Base-by-base conservation (phyloP, 2,113 vertebrate species). In the Cranoglanis bouderius region DNA sequence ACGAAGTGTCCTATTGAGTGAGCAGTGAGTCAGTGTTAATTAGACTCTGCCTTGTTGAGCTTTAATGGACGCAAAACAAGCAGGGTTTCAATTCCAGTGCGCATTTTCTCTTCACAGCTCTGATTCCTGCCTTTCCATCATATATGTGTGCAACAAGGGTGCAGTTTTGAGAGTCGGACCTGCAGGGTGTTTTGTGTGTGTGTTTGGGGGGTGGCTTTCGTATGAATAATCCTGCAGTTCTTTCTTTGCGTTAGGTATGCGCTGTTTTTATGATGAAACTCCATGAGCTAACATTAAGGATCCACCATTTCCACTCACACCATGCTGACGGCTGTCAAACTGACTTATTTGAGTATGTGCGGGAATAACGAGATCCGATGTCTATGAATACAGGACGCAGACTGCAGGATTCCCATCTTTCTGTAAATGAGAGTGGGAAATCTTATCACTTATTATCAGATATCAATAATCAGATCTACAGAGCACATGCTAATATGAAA, bases 41-140 rank as follows among this genome's bases (percentile, higher is more conserved):
- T 46, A 84, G 26, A 51, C 55, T 46, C 61, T 87, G 40, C 5
- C n/a, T 19, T 70, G 32, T 29, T 32, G 46, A 84, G 89, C 88
- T 91, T 38, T 16, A 46, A 40, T 84, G 88, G 77, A 61, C 13
- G 18, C 59, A 51, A 38, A 63, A 59, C 57, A 81, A 40, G 13
- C 21, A 40, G 57, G 14, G 14, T 29, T 82, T 67, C 32, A n/a
- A 57, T 6, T 67, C 19, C 29, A 53, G 46, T 1, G 6, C 14
- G 16, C 2, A 53, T 80, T 65, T 32, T 67, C 35, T 91, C 83
- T 61, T n/a, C 51, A 59, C 21, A 89, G 89, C 86, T 77, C 72
- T 57, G 38, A 61, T 85, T 82, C 85, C 84, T 57, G 59, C n/a
- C 43, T 83, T 81, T 38, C 32, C 80, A 83, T 83, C 67, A 85